phyloP scores from a whole-genome alignment of 2,888 invertebrate species.

The Machimus rusticus region DNA sequence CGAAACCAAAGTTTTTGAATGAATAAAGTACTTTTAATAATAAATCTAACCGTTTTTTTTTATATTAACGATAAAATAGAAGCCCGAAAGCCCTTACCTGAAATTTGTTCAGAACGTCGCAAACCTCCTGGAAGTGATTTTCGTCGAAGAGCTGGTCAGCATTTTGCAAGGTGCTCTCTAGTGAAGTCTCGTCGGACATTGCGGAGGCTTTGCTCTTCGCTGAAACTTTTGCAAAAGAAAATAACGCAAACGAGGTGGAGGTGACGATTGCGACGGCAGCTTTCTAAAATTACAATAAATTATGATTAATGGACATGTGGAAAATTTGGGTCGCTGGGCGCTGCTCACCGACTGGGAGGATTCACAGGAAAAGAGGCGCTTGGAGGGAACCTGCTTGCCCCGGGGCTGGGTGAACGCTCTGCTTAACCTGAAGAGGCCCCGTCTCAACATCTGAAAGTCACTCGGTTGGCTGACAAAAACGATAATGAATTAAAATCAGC shows the following conservation, averaged over 20 bases:
- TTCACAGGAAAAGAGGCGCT: neutral
- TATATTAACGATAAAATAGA: neutral
- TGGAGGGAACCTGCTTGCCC: neutral
- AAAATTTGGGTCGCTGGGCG: neutral
- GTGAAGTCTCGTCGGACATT: conserved; percentile 50
- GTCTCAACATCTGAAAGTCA: neutral
- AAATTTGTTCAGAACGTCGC: conserved; percentile 67
- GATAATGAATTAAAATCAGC: neutral
- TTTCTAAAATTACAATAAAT: neutral
- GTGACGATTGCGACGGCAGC: neutral
- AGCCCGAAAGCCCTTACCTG: conserved; percentile 62
- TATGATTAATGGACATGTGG: neutral
- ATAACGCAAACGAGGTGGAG: neutral
- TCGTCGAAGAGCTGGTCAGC: conserved; percentile 73
- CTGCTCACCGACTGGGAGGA: neutral
- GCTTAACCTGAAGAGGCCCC: neutral
- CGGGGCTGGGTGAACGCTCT: neutral
- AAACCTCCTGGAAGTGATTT: conserved; percentile 72
- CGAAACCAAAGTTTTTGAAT: too few relatives aligned
- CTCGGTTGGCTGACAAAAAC: neutral
- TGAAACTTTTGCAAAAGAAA: neutral
- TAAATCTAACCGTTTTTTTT: too few relatives aligned
- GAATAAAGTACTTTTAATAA: too few relatives aligned
- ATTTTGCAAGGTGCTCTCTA: conserved; percentile 65
- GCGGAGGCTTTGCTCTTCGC: neutral